Base-by-base conservation (phyloP, 2,888 invertebrate genomes). In the Xestia ashworthii region DNA sequence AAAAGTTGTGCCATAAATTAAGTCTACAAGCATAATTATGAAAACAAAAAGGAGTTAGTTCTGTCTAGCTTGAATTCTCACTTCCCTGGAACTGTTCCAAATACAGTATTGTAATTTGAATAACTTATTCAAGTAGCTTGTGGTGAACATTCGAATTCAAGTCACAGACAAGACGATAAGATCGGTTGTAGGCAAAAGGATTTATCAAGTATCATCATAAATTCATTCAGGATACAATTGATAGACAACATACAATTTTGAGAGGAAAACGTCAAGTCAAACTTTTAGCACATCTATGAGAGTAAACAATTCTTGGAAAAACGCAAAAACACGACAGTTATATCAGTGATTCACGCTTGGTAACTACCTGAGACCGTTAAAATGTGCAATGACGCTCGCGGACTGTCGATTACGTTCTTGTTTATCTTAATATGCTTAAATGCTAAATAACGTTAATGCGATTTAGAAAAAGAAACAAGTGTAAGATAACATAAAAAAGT, bases 241-340 rank as follows among this genome's bases (percentile, higher is more conserved):
- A 70, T 73, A 82, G 83, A 53, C 78, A 66, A 85, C 71, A 73
- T 76, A 73, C 58, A 68, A 78, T 79, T 78, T 85, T 79, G 78
- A 85, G 86, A 88, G 77, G 83, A 84, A 88, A 85, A 83, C 75
- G 80, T 82, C 71, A 81, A 88, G 81, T 77, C 81, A 87, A 88
- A 85, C 89, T 93, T 89, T 95, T 95, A 95, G 94, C 95, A 93
- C 89, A 85, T 90, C 84, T 90, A 92, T 90, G 93, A 92, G 93
- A 95, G 92, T 91, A 94, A 95, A 95, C 91, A 93, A 87, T 93
- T 92, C 89, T 86, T 90, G 92, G 93, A 93, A 94, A 93, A 91
- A 93, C 85, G 90, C 89, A 93, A 94, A 94, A 95, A 94, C 92
- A 92, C 81, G 92, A 96, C 96, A 96, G 96, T 96, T 96, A 95